Evolutionary conservation across 1,140 invertebrate species (phyloP).

Genomic region (Teleopsis dalmanni): DNA sequence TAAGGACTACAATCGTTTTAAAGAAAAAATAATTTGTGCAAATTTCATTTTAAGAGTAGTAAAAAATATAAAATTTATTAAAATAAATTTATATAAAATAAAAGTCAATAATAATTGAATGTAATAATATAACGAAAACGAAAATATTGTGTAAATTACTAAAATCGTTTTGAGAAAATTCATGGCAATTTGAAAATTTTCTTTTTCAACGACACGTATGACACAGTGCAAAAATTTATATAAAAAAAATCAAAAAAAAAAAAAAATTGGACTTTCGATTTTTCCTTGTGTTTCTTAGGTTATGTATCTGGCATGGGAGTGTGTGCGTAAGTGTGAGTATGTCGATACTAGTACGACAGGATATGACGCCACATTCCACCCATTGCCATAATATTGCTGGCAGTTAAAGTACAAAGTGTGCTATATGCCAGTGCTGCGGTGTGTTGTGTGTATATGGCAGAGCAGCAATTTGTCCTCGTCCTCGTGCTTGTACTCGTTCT

Average conservation of each 20-base stretch:
- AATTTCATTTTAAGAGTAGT: conserved; percentile 17
- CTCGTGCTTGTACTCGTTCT: too few relatives aligned
- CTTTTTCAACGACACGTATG: conserved; percentile 4
- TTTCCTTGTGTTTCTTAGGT: conserved; percentile 27
- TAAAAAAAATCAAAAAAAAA: conserved; percentile 1
- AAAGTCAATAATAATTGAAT: too few relatives aligned
- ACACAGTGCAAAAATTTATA: conserved; percentile 5
- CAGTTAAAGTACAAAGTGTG: too few relatives aligned
- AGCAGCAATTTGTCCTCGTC: too few relatives aligned
- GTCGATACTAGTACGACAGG: not conserved
- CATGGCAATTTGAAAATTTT: not conserved
- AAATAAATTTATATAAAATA: conserved; percentile 9
- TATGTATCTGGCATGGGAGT: conserved; percentile 20
- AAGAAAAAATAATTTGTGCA: too few relatives aligned
- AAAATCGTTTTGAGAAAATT: too few relatives aligned
- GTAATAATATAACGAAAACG: too few relatives aligned
- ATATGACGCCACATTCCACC: not conserved
- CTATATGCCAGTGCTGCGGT: too few relatives aligned
- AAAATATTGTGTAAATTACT: too few relatives aligned
- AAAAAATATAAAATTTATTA: conserved; percentile 8
- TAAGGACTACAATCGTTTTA: too few relatives aligned
- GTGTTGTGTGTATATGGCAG: too few relatives aligned
- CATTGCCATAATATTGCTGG: too few relatives aligned
- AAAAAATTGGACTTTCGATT: conserved; percentile 27
- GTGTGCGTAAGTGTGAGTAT: conserved; percentile 3